phyloP scores from a whole-genome alignment of 2,888 invertebrate genomes.

The Nomada hirtipes region DNA sequence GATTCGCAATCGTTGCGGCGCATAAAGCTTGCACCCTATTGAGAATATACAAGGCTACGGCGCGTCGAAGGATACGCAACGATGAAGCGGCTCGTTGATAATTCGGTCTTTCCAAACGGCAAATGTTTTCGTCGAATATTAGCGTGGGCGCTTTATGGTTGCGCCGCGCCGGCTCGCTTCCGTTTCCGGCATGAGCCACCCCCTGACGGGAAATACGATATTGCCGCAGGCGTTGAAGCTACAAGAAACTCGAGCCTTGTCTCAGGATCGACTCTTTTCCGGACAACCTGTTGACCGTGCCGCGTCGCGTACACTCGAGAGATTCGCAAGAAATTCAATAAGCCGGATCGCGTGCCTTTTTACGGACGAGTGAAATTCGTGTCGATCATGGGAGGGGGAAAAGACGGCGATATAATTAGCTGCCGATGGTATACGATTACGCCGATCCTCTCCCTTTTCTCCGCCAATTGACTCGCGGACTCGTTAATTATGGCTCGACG shows the following conservation, averaged over 20 bases:
- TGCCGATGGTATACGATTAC: slow-evolving; percentile 22
- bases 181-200: slow-evolving; percentile 67
- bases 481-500: slow-evolving; percentile 49
- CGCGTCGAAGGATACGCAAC: not conserved
- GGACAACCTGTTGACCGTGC: slow-evolving; percentile 64
- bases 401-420: slow-evolving; percentile 56
- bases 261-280: slow-evolving; percentile 50
- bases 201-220: slow-evolving; percentile 57
- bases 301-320: slow-evolving; percentile 9
- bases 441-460: slow-evolving; percentile 6
- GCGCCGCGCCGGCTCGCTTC: slow-evolving; percentile 52
- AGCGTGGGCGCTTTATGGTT: slow-evolving; percentile 11
- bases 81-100: not conserved
- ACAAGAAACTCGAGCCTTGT: slow-evolving; percentile 66
- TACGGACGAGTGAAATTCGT: slow-evolving; percentile 53
- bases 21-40: not conserved
- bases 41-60: not conserved
- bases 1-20: not conserved
- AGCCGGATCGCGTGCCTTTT: slow-evolving; percentile 53
- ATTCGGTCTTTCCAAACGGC: not conserved
- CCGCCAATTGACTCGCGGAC: slow-evolving; percentile 32
- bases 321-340: slow-evolving; percentile 52
- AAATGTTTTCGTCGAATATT: slow-evolving; percentile 29
- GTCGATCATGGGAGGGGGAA: slow-evolving; percentile 48
- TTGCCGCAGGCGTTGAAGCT: slow-evolving; percentile 36